These are phyloP conservation scores for Microctonus hyperodae DNA, from an alignment of 2,888 invertebrate species.

Conservation along the genomic window DNA sequence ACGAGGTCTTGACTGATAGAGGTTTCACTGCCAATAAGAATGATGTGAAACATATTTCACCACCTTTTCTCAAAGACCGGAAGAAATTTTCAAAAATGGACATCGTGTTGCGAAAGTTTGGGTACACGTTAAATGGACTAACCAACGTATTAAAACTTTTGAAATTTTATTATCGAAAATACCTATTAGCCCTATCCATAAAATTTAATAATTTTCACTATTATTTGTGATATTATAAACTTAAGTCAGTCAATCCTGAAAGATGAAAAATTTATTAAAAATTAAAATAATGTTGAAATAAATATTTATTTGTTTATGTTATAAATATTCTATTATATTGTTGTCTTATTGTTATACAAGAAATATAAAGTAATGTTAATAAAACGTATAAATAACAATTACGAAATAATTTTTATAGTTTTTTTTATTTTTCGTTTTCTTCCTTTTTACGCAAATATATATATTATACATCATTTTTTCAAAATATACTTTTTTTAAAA, in stretches of 20 bases:
- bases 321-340: too few species aligned
- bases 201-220: not conserved
- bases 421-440: too few species aligned
- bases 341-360: too few species aligned
- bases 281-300: not conserved
- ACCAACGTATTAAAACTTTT: constrained; percentile 32
- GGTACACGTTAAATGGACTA: constrained; percentile 37
- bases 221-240: constrained; percentile 5
- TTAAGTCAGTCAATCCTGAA: not conserved
- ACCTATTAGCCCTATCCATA: not conserved
- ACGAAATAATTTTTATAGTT: too few species aligned
- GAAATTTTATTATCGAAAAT: not conserved
- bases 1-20: constrained; percentile 35
- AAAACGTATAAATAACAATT: too few species aligned
- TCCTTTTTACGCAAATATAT: too few species aligned
- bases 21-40: constrained; percentile 37
- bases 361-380: too few species aligned
- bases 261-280: not conserved
- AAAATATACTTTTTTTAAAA: too few species aligned
- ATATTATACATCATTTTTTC: too few species aligned
- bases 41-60: constrained; percentile 31
- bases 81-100: constrained; percentile 36
- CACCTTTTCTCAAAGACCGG: constrained; percentile 36
- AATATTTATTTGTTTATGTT: not conserved
- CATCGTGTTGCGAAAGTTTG: constrained; percentile 35